Base-by-base conservation (phyloP, 2,888 invertebrate species). In the Dynastes maya region DNA sequence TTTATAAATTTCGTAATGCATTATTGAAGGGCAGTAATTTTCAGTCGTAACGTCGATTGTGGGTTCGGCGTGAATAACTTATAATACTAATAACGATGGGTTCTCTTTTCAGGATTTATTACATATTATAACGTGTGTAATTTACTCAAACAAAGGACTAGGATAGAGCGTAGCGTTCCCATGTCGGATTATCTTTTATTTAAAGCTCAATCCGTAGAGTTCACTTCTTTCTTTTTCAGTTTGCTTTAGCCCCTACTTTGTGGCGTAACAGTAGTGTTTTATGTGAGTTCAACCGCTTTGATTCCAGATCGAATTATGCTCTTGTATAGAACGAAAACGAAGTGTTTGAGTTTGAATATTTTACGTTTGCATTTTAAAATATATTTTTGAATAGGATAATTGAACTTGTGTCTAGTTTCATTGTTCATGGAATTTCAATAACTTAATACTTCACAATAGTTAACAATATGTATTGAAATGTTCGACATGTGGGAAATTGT, bases 1-100 rank as follows among this genome's bases (percentile, higher is more conserved):
- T 82, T 82, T 83, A 81, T 82, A 83, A 82, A 82, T 81, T 81
- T 79, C 80, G 82, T 83, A 82, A 84, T 85, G 83, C 83, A 84
- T 85, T 84, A 84, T 83, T 83, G 83, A 84, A 82, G 81, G 82
- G 80, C 83, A 84, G 83, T 85, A 85, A 86, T 86, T 45, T 86
- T 86, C 81, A 81, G 81, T 5, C 11, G 40, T 82, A n/a, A 81
- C 80, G 80, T 83, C 82, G 79, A 80, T 83, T 78, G 81, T 9
- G 32, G 58, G 55, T 81, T 80, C 81, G 82, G 81, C 82, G 82
- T 85, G 85, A 85, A 85, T 85, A 85, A 85, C 83, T 85, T 84
- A 85, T 84, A 84, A 37, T 45, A 84, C 83, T 81, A 84, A 84
- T 84, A 85, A 85, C 82, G 82, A 84, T 82, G 81, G 84, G 83